These are phyloP conservation scores for Micrasema minimum DNA, from an alignment of 1,140 invertebrate species.

Conservation along the genomic window DNA sequence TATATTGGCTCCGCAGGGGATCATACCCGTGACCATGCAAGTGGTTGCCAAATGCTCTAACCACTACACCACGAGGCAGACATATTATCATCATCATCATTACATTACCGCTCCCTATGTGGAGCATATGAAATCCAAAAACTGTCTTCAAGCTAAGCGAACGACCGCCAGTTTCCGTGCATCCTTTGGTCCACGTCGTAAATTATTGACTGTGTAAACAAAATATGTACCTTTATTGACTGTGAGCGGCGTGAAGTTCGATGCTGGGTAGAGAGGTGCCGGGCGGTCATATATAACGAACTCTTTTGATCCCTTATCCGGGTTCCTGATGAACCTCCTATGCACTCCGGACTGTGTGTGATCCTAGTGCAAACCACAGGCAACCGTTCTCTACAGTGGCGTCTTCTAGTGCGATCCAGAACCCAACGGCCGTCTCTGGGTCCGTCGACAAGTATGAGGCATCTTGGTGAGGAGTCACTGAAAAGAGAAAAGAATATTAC, in stretches of 20 bases:
- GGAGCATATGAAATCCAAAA: too few species aligned
- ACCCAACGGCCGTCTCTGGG: slow-evolving; percentile 80
- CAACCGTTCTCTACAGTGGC: slow-evolving; percentile 94
- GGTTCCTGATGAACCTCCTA: slow-evolving; percentile 77
- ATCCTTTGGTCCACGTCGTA: too few species aligned
- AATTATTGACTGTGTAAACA: too few species aligned
- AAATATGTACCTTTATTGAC: slow-evolving; percentile 19
- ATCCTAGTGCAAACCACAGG: slow-evolving; percentile 90
- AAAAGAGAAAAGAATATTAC: too few species aligned
- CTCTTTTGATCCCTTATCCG: slow-evolving; percentile 71
- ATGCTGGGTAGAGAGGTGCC: slow-evolving; percentile 77
- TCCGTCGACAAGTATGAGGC: slow-evolving; percentile 87
- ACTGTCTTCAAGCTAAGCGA: too few species aligned
- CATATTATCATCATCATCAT: too few species aligned
- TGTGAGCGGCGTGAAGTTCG: slow-evolving; percentile 81
- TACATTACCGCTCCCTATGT: too few species aligned
- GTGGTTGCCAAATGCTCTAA: too few species aligned
- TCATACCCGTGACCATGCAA: too few species aligned
- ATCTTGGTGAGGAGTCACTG: slow-evolving; percentile 89
- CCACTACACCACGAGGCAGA: too few species aligned
- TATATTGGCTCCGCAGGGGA: too few species aligned
- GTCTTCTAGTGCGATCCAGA: slow-evolving; percentile 96
- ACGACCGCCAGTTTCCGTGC: too few species aligned
- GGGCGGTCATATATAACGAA: slow-evolving; percentile 74
- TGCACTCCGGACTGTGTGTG: slow-evolving; percentile 86